These are phyloP conservation scores for Scomber colias DNA, from an alignment of 2,113 vertebrate species.

Conservation along the genomic window DNA sequence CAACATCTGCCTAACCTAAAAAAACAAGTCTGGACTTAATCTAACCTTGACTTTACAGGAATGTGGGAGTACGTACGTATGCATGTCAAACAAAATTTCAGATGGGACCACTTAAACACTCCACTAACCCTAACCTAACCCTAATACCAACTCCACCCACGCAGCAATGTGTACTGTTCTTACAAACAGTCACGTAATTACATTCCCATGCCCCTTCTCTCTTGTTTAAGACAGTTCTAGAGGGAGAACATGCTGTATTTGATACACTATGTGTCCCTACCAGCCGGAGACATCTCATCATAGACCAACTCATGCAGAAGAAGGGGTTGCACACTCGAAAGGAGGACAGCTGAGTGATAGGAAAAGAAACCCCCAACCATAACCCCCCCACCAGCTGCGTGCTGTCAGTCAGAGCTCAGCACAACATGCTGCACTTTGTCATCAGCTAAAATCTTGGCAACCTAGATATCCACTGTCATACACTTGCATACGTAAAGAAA, in stretches of 20 bases:
- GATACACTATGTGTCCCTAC: not conserved
- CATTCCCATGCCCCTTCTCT: constrained; percentile 2
- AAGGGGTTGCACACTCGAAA: too few species aligned
- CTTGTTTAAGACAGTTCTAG: constrained; percentile 29
- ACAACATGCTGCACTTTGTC: not conserved
- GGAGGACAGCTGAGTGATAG: constrained; percentile 20
- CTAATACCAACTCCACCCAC: constrained; percentile 8
- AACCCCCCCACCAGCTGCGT: constrained; percentile 41
- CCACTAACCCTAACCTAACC: not conserved
- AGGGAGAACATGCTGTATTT: constrained; percentile 25
- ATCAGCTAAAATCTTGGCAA: not conserved
- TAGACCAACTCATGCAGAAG: not conserved
- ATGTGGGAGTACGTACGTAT: constrained; percentile 48
- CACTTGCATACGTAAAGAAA: not conserved
- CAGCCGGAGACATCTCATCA: constrained; percentile 17
- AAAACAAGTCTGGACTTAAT: constrained; percentile 43
- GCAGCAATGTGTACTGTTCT: constrained; percentile 26
- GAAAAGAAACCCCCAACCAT: constrained; percentile 9
- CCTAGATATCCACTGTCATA: not conserved
- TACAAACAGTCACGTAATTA: not conserved
- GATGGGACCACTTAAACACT: not conserved
- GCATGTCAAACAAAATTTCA: not conserved
- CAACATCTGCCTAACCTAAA: constrained; percentile 6
- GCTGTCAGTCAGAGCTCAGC: constrained; percentile 44
- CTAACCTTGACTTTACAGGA: constrained; percentile 56